Conservation (phyloP, 2,888 invertebrate genomes). For the Agrotis clavis region DNA sequence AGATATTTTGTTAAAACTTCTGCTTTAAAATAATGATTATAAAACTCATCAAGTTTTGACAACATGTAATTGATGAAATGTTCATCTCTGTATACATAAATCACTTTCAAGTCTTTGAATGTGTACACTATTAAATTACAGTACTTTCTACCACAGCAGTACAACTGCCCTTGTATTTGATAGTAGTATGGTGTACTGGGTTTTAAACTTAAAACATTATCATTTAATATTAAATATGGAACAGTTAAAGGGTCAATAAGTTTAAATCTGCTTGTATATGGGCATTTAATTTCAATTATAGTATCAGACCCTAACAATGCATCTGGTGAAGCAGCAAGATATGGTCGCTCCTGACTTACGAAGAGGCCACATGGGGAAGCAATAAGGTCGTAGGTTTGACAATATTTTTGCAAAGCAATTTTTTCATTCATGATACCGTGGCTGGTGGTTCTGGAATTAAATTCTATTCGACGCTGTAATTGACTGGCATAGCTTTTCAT, state of each 20-base stretch:
- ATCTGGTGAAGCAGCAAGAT: conserved; percentile 3
- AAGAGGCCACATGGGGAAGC: background rate
- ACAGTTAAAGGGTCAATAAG: no score
- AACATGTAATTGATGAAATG: no score
- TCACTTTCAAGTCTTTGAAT: no score
- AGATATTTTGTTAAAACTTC: no score
- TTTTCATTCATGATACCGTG: background rate
- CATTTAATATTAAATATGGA: no score
- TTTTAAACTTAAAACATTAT: conserved; percentile 10
- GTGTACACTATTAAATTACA: conserved; percentile 53
- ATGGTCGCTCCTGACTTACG: background rate
- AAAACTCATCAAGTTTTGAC: no score
- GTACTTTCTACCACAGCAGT: conserved; percentile 15
- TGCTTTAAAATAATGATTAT: no score
- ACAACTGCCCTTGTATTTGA: conserved; percentile 47
- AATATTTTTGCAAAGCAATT: background rate
- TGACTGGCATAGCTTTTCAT: conserved; percentile 1
- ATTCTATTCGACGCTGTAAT: background rate
- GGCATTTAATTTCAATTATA: conserved; percentile 56
- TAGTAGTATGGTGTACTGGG: conserved; percentile 18
- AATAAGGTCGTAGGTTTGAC: background rate
- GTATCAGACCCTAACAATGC: conserved; percentile 53
- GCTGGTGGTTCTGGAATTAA: background rate
- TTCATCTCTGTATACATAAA: no score
- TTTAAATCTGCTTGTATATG: conserved; percentile 32